Conservation (phyloP, 1,140 invertebrate genomes). For the Hyphantria cunea region DNA sequence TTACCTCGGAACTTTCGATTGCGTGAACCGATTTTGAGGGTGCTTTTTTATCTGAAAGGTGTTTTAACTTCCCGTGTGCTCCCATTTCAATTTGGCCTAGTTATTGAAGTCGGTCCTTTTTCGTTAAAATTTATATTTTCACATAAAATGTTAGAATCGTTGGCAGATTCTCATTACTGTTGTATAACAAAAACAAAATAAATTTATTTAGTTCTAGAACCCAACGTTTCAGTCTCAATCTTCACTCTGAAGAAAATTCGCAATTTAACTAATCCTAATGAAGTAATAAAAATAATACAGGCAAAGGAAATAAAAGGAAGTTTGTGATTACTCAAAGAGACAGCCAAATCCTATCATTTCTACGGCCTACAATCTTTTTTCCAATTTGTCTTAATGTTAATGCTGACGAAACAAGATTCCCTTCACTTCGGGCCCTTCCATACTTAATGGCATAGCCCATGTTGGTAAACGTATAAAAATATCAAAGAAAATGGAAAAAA, state of each 20-base stretch:
- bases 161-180: no score
- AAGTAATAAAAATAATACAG: constrained; percentile 59
- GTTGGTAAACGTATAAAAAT: constrained; percentile 26
- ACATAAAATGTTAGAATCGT: no score
- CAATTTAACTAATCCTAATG: constrained; percentile 63
- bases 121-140: no score
- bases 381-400: constrained; percentile 63
- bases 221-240: no score
- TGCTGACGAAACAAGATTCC: constrained; percentile 56
- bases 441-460: constrained; percentile 27
- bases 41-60: no score
- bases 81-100: no score
- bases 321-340: constrained; percentile 71
- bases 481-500: constrained; percentile 20
- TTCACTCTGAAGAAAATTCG: constrained; percentile 29
- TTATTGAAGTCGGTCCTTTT: no score
- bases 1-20: no score
- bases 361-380: constrained; percentile 60
- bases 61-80: no score
- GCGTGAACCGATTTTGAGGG: no score
- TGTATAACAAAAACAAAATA: neutral
- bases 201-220: neutral
- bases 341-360: constrained; percentile 59
- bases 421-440: constrained; percentile 36
- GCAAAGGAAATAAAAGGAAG: constrained; percentile 49